phyloP scores from a whole-genome alignment of 1,140 invertebrate genomes.

The Mya arenaria region DNA sequence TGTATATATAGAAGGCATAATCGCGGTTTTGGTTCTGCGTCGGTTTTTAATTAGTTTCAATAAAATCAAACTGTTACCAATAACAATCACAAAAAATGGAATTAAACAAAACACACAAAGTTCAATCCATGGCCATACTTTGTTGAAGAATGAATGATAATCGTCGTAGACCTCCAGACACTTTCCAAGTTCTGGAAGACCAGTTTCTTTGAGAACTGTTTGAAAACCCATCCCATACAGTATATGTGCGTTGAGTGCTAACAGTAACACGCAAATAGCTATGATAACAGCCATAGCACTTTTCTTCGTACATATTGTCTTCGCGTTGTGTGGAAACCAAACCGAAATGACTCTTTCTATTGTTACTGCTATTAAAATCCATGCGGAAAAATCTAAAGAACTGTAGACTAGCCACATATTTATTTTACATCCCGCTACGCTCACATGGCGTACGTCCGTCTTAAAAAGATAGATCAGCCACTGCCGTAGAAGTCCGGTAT shows the following conservation, averaged over 20 bases:
- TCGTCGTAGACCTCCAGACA: slow-evolving; percentile 3
- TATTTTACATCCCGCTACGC: slow-evolving; percentile 56
- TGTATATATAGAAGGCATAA: not conserved
- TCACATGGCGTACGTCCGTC: slow-evolving; percentile 48
- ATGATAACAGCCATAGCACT: slow-evolving; percentile 45
- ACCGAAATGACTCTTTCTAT: slow-evolving; percentile 68
- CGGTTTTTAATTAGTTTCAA: slow-evolving; percentile 39
- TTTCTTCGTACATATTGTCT: slow-evolving; percentile 45
- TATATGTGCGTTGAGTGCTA: slow-evolving; percentile 62
- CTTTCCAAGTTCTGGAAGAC: not conserved
- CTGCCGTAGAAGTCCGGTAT: slow-evolving; percentile 66
- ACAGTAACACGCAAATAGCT: slow-evolving; percentile 42
- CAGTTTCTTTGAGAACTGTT: not conserved
- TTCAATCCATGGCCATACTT: slow-evolving; percentile 51
- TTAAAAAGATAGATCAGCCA: slow-evolving; percentile 56
- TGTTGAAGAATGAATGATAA: slow-evolving; percentile 28
- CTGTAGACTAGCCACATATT: slow-evolving; percentile 63
- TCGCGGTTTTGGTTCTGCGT: slow-evolving; percentile 11
- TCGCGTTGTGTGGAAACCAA: slow-evolving; percentile 63
- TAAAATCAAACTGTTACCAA: slow-evolving; percentile 39
- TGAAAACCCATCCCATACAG: slow-evolving; percentile 53
- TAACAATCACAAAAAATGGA: slow-evolving; percentile 38
- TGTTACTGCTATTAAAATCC: slow-evolving; percentile 70
- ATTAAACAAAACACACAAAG: slow-evolving; percentile 43
- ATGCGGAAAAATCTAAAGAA: slow-evolving; percentile 65